Evolutionary conservation across 2,797 vertebrate species (phyloP).

Genomic region (Spinibarbus caldwelli): DNA sequence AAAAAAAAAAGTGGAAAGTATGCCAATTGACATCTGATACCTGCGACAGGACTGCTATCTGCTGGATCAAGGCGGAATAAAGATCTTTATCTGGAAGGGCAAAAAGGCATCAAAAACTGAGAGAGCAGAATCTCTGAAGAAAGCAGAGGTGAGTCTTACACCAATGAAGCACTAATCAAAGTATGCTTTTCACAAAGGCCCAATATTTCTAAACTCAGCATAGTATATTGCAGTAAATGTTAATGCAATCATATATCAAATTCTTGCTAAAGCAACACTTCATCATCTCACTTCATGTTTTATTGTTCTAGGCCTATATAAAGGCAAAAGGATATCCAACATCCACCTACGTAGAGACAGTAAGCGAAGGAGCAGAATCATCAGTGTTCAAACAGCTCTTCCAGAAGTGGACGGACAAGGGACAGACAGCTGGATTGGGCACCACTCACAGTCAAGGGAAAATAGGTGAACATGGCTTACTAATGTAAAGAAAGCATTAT

Average conservation of each 20-base stretch:
- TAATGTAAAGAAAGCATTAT: not conserved
- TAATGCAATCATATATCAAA: not conserved
- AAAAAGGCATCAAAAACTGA: constrained; percentile 69
- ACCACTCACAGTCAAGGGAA: constrained; percentile 77
- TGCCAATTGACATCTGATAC: not conserved
- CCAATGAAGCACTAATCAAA: not conserved
- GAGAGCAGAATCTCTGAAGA: constrained; percentile 73
- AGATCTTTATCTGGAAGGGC: constrained; percentile 85
- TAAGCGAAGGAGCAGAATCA: constrained; percentile 86
- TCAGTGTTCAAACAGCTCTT: constrained; percentile 86
- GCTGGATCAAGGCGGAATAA: constrained; percentile 84
- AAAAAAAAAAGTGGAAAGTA: not conserved
- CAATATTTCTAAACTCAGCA: not conserved
- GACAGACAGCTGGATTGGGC: constrained; percentile 76
- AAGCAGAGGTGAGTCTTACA: constrained; percentile 77
- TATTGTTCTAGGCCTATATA: constrained; percentile 78
- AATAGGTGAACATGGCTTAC: constrained; percentile 75
- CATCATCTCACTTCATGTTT: not conserved
- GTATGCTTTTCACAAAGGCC: not conserved
- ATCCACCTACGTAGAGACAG: constrained; percentile 80
- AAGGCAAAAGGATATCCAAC: constrained; percentile 85
- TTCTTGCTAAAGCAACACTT: not conserved
- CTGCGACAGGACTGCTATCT: constrained; percentile 84
- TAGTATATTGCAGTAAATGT: not conserved
- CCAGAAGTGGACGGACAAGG: constrained; percentile 83